Evolutionary conservation across 2,797 vertebrate genomes (phyloP).

Genomic region (Anguilla obscura): DNA sequence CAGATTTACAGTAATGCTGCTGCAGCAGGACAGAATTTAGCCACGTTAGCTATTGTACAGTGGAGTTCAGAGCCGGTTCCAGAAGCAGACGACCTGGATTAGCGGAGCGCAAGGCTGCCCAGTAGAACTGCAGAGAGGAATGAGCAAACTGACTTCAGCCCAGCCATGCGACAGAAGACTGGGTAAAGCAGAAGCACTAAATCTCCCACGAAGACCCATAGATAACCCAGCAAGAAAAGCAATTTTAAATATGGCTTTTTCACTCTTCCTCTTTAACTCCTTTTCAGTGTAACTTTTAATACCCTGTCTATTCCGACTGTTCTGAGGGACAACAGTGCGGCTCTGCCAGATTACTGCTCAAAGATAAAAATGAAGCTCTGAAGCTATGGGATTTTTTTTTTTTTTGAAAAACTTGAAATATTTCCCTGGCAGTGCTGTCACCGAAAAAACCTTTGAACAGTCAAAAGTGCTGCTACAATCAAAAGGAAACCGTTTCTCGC

Average conservation of each 20-base stretch:
- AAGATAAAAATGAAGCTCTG: neutral
- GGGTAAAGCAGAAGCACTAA: slow-evolving; percentile 1
- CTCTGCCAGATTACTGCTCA: neutral
- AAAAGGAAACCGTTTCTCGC: neutral
- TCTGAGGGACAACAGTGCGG: neutral
- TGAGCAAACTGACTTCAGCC: slow-evolving; percentile 31
- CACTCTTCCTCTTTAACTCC: neutral
- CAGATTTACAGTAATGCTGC: slow-evolving; percentile 41
- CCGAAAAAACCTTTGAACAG: neutral
- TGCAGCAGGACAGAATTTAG: slow-evolving; percentile 46
- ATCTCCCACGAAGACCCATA: slow-evolving; percentile 24
- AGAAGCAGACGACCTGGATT: slow-evolving; percentile 50
- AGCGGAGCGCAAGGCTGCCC: slow-evolving; percentile 38
- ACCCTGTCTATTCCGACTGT: neutral
- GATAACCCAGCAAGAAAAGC: neutral
- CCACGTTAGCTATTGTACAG: slow-evolving; percentile 41
- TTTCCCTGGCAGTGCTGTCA: neutral
- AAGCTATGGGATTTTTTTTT: neutral
- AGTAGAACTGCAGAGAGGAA: slow-evolving; percentile 37
- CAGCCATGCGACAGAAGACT: slow-evolving; percentile 19
- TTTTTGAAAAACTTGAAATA: neutral
- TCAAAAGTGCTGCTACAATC: neutral
- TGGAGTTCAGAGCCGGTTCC: slow-evolving; percentile 32
- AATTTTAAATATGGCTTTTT: slow-evolving; percentile 3
- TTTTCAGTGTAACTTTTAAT: slow-evolving; percentile 5